Percentiles rank a stretch among this genome's conserved stretches.
Evolutionary conservation across 2,888 invertebrate genomes (phyloP).

Genomic region (Drosophila lacicola): DNA sequence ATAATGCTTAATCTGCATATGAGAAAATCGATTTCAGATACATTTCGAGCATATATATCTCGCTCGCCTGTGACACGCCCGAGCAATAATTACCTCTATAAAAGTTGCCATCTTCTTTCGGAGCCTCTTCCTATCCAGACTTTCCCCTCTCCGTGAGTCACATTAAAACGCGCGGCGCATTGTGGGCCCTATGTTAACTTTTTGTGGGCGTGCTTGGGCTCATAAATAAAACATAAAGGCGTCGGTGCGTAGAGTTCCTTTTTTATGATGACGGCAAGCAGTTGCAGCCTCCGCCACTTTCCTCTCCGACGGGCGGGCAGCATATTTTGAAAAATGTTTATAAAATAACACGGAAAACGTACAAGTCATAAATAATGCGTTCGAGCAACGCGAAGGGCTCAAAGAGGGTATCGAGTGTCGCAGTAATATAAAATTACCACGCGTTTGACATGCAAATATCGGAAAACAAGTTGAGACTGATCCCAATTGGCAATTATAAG

Average conservation of each 20-base stretch:
- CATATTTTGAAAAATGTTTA: constrained; percentile 80
- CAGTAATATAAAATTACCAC: constrained; percentile 72
- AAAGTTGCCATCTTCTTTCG: constrained; percentile 40
- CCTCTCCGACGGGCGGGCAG: constrained; percentile 35
- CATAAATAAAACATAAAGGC: constrained; percentile 80
- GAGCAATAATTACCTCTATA: constrained; percentile 49
- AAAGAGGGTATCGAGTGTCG: constrained; percentile 49
- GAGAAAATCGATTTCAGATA: constrained; percentile 50
- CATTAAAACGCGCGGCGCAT: constrained; percentile 73
- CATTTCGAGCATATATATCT: constrained; percentile 24
- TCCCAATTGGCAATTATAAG: constrained; percentile 46
- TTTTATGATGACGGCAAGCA: constrained; percentile 71
- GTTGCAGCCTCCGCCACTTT: constrained; percentile 36
- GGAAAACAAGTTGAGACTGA: constrained; percentile 37
- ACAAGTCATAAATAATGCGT: constrained; percentile 81
- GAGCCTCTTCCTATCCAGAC: constrained; percentile 9
- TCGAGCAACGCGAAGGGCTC: constrained; percentile 30
- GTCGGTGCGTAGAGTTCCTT: constrained; percentile 62
- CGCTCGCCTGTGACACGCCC: constrained; percentile 10
- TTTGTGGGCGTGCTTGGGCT: constrained; percentile 64
- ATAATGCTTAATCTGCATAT: constrained; percentile 64
- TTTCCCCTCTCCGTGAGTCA: constrained; percentile 7
- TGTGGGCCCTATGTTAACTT: constrained; percentile 55
- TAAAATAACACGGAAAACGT: constrained; percentile 77
- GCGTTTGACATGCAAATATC: constrained; percentile 79